Evolutionary conservation across 2,888 invertebrate genomes (phyloP).

Genomic region (Netelia fuscicornis): DNA sequence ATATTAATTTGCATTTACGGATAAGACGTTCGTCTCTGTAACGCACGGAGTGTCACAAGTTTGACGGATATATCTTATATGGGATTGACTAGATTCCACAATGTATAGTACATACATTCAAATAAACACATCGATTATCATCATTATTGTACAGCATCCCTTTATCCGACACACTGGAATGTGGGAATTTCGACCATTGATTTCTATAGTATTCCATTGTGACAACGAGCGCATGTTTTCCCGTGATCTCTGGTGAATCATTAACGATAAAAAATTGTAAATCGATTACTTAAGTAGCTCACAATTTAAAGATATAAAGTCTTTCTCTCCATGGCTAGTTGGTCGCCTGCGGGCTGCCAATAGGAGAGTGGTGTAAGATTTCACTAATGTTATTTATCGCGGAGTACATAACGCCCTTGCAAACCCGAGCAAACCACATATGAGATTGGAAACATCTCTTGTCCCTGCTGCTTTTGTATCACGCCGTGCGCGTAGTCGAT

Average conservation of each 20-base stretch:
- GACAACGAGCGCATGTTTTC: background rate
- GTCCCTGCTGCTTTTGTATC: slow-evolving; percentile 42
- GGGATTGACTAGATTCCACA: too few species aligned
- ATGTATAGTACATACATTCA: too few species aligned
- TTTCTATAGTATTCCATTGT: too few species aligned
- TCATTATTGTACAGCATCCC: too few species aligned
- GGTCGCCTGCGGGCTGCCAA: background rate
- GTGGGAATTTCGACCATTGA: too few species aligned
- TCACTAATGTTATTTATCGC: slow-evolving; percentile 14
- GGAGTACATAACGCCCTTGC: background rate
- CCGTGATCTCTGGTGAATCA: background rate
- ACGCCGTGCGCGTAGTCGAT: slow-evolving; percentile 48
- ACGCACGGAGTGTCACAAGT: too few species aligned
- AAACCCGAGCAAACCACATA: background rate
- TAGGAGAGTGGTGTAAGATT: background rate
- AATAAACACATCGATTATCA: too few species aligned
- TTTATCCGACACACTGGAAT: too few species aligned
- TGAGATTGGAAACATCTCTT: slow-evolving; percentile 60
- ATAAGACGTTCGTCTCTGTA: too few species aligned
- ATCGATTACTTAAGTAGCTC: background rate
- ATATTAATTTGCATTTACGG: too few species aligned
- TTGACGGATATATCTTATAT: too few species aligned
- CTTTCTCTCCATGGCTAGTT: background rate
- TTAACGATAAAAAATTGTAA: background rate
- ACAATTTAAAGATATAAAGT: background rate